Evolutionary conservation across 2,888 invertebrate genomes (phyloP).

Genomic region (Erebia palarica): DNA sequence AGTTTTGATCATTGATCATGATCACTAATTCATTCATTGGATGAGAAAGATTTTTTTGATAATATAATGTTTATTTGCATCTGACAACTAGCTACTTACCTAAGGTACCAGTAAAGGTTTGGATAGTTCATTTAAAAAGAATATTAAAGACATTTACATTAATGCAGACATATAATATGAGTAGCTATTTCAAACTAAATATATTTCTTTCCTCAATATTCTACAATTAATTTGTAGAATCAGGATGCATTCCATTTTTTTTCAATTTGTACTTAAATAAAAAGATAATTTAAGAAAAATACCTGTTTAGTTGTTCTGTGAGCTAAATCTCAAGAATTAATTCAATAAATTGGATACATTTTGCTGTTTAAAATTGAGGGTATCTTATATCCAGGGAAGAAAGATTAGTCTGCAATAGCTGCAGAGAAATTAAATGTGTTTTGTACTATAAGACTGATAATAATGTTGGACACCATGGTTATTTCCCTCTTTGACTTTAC

Average conservation of each 20-base stretch:
- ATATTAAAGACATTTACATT: background rate
- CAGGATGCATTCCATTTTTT: background rate
- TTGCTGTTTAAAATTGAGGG: conserved; percentile 15
- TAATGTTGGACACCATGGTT: conserved; percentile 58
- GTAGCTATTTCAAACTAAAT: conserved; percentile 2
- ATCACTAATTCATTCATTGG: no score
- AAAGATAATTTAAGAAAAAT: background rate
- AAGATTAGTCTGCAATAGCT: conserved; percentile 9
- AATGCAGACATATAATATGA: background rate
- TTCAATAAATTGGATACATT: background rate
- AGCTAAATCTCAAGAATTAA: background rate
- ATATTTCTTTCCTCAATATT: conserved; percentile 19
- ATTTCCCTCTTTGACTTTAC: conserved; percentile 79
- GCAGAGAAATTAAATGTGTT: conserved; percentile 2
- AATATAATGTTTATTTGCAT: background rate
- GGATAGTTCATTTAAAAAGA: background rate
- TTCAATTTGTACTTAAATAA: background rate
- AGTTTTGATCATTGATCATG: no score
- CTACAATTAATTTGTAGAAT: conserved; percentile 6
- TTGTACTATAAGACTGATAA: conserved; percentile 6
- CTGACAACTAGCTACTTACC: conserved; percentile 24
- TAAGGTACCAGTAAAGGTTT: background rate
- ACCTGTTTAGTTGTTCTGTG: background rate
- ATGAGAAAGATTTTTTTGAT: no score
- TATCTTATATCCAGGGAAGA: conserved; percentile 19